Percentiles rank a stretch among this genome's conserved stretches.
Evolutionary conservation across 2,888 invertebrate genomes (phyloP).

Genomic region (Phymatocera aterrima): DNA sequence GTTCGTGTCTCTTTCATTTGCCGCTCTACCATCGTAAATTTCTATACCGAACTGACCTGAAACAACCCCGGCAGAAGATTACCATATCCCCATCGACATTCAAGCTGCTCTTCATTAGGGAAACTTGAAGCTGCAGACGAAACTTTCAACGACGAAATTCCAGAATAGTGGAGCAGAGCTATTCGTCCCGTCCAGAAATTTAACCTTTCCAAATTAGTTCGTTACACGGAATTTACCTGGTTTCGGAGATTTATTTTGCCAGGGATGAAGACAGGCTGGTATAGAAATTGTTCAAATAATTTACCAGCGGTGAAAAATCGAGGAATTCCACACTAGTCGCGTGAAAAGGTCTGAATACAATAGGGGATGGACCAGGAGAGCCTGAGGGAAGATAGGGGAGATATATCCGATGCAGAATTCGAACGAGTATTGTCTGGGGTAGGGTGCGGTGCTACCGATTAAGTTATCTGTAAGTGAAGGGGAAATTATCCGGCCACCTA

Average conservation of each 20-base stretch:
- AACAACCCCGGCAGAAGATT: not conserved
- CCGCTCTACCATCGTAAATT: not conserved
- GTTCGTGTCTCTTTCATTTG: not conserved
- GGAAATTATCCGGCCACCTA: not conserved
- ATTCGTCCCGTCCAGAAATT: too few species aligned
- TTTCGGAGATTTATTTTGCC: too few species aligned
- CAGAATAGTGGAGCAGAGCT: too few species aligned
- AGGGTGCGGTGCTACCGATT: not conserved
- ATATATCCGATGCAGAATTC: not conserved
- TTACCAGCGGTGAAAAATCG: not conserved
- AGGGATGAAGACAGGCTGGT: too few species aligned
- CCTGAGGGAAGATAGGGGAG: not conserved
- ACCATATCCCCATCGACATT: not conserved
- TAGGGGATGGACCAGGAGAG: not conserved
- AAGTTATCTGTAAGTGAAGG: constrained; percentile 1
- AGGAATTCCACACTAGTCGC: not conserved
- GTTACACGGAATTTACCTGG: too few species aligned
- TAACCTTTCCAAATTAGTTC: too few species aligned
- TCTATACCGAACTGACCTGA: not conserved
- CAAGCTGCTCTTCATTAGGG: too few species aligned
- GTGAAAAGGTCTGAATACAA: not conserved
- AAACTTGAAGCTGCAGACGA: too few species aligned
- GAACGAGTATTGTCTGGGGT: constrained; percentile 1
- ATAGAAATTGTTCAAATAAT: too few species aligned
- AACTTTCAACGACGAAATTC: too few species aligned